Evolutionary conservation across 2,888 invertebrate genomes (phyloP), one percentile per base, ranked within the genome.

Genomic region (Amblyjoppa proteus): DNA sequence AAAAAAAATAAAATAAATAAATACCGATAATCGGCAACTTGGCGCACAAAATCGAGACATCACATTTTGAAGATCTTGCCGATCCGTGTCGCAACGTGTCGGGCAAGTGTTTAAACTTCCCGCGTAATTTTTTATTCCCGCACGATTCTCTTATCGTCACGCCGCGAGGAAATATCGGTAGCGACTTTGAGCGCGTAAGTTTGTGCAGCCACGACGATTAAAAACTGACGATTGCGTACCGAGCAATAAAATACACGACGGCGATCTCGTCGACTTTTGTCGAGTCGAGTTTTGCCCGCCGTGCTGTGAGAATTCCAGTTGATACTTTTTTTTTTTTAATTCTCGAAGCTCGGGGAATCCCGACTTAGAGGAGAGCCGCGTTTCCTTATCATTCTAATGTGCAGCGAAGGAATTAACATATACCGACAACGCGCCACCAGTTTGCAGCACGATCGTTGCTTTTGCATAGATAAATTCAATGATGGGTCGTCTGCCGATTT

Each of bases 401-500:
- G 11, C 7, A 34, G 1, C n/a, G 4, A 38, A 20, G 51, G 11
- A 58, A 51, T 71, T 53, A 71, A 9, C 53, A 53, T 53, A 31
- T 28, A 58, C 28, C 28, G 13, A 4, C 7, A 58, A 25, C 20
- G 13, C 6, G 38, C 34, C 11, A 38, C 34, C 64, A n/a, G 5
- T 64, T 3, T 41, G 6, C 61, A n/a, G 16, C 11, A 45, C 51
- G 20, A 49, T 45, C 45, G 58, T 20, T 61, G n/a, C 45, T 58
- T 58, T 58, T 58, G 58, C 58, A 58, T 58, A 28, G 58, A 58
- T 75, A 49, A 64, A 64, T 31, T 6, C 41, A 49, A 31, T 49
- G 75, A 75, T 64, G 75, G 61, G 49, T 11, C 49, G 31, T n/a
- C 45, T 7, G 16, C 45, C 28, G 61, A 61, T 74, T 74, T 61